Percentiles rank a stretch among this genome's conserved stretches.
Conservation (phyloP, 30 jellyfish, hydroid and myxozoan genomes). For the Nemopilema nomurai region DNA sequence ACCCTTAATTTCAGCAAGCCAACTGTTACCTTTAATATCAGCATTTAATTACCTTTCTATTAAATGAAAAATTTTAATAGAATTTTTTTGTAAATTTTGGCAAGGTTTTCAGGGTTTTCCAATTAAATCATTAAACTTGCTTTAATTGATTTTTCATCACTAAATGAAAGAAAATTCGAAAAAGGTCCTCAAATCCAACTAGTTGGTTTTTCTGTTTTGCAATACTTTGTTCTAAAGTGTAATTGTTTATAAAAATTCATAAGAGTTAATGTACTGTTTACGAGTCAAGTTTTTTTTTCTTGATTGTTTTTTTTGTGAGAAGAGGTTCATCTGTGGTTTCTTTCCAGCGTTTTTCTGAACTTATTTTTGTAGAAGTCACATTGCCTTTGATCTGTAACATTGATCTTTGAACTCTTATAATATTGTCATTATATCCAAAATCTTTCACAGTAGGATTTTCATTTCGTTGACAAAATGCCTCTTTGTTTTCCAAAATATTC, state of each 20-base stretch:
- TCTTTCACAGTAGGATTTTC: conserved; percentile 44
- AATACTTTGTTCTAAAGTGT: background rate
- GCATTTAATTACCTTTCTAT: background rate
- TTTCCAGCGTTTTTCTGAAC: background rate
- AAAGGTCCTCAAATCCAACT: background rate
- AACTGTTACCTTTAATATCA: background rate
- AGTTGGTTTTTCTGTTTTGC: background rate
- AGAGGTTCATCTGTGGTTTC: background rate
- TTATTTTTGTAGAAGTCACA: background rate
- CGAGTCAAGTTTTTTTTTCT: background rate
- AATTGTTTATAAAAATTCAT: background rate
- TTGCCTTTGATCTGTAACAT: background rate
- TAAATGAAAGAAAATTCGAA: background rate
- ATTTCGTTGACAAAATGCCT: conserved; percentile 47
- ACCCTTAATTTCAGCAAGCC: background rate
- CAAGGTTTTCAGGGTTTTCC: background rate
- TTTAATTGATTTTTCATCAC: background rate
- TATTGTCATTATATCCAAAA: conserved; percentile 43
- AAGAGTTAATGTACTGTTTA: background rate
- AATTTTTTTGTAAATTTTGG: background rate
- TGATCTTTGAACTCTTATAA: background rate
- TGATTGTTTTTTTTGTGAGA: background rate
- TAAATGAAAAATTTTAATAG: background rate
- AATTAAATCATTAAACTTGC: background rate
- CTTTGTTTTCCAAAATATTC: conserved; percentile 54